These are phyloP conservation scores for Steinernema scapterisci DNA, from an alignment of 2,888 invertebrate genomes.

Conservation along the genomic window DNA sequence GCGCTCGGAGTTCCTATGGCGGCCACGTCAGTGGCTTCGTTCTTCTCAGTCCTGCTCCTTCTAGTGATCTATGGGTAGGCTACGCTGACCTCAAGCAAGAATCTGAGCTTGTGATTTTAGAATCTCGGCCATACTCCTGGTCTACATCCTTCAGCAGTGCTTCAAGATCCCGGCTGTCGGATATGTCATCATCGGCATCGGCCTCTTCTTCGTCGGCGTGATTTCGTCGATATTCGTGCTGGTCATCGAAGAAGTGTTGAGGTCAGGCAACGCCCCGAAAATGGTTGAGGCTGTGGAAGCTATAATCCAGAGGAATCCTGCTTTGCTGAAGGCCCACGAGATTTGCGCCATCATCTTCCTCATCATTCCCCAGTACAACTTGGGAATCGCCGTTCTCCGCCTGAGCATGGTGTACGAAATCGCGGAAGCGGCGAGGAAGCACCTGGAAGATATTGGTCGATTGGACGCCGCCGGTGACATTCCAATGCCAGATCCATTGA, in stretches of 20 bases:
- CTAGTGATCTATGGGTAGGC: constrained; percentile 73
- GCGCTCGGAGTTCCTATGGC: constrained; percentile 76
- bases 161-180: constrained; percentile 82
- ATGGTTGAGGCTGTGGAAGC: no score
- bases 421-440: background rate
- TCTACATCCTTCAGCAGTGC: constrained; percentile 78
- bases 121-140: constrained; percentile 73
- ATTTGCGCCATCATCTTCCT: constrained; percentile 79
- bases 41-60: constrained; percentile 75
- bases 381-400: constrained; percentile 74
- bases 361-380: constrained; percentile 82
- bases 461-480: constrained; percentile 46
- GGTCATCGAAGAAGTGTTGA: constrained; percentile 57
- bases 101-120: background rate
- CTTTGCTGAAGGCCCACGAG: no score
- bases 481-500: constrained; percentile 65
- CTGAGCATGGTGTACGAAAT: constrained; percentile 49
- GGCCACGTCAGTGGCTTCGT: constrained; percentile 80
- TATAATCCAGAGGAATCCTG: no score
- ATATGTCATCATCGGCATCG: constrained; percentile 81
- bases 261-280: constrained; percentile 50
- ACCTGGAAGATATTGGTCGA: constrained; percentile 43
- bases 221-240: constrained; percentile 68
- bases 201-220: constrained; percentile 78
- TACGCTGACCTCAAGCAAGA: background rate